Evolutionary conservation across 2,797 vertebrate species (phyloP).

Genomic region (Neoniphon sammara): DNA sequence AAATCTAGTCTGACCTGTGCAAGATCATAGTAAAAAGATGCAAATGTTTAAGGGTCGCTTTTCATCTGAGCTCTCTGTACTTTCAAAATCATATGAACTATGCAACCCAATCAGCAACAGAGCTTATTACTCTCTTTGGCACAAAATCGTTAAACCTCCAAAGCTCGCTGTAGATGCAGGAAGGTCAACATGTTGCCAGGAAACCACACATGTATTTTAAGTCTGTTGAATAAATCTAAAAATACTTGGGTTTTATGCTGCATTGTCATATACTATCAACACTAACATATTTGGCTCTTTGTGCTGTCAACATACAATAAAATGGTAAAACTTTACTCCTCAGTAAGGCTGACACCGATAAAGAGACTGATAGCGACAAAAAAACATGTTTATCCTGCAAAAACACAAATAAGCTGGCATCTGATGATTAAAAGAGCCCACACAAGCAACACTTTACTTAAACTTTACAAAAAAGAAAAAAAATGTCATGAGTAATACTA

Average conservation of each 20-base stretch:
- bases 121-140: not conserved
- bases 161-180: not conserved
- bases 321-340: not conserved
- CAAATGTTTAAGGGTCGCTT: not conserved
- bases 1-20: not conserved
- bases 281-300: not conserved
- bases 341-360: not conserved
- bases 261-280: not conserved
- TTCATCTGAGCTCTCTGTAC: not conserved
- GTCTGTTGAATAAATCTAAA: not conserved
- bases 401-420: not conserved
- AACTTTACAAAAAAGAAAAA: slow-evolving; percentile 50
- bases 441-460: slow-evolving; percentile 47
- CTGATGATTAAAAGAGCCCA: slow-evolving; percentile 44
- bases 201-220: no score
- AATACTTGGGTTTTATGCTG: not conserved
- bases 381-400: not conserved
- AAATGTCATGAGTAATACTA: slow-evolving; percentile 12
- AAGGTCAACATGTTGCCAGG: not conserved
- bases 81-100: not conserved
- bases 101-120: not conserved
- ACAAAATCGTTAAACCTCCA: no score
- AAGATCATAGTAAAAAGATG: not conserved
- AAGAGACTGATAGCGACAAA: not conserved
- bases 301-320: not conserved